phyloP scores from a whole-genome alignment of 2,888 invertebrate species.

The Polymixis flavicincta region DNA sequence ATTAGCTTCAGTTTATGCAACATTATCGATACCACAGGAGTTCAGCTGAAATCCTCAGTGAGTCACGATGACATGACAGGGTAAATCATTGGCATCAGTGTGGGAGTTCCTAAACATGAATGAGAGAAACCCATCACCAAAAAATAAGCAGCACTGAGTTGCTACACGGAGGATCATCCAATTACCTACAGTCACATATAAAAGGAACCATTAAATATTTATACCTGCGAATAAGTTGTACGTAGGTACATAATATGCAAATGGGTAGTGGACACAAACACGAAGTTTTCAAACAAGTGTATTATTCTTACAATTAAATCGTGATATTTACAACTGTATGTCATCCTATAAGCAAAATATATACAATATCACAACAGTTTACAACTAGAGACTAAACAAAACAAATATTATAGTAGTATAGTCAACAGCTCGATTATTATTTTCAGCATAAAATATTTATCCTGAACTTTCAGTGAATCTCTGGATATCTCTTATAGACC shows the following conservation, averaged over 20 bases:
- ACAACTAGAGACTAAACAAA: slow-evolving; percentile 40
- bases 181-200: slow-evolving; percentile 56
- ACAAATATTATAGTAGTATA: slow-evolving; percentile 9
- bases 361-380: slow-evolving; percentile 51
- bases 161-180: slow-evolving; percentile 58
- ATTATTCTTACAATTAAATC: slow-evolving; percentile 67
- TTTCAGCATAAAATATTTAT: slow-evolving; percentile 4
- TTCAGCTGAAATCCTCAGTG: not conserved
- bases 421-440: not conserved
- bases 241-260: slow-evolving; percentile 54
- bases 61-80: not conserved
- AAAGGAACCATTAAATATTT: slow-evolving; percentile 73
- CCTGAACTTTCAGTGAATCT: not conserved
- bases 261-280: slow-evolving; percentile 60
- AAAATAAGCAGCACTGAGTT: slow-evolving; percentile 15
- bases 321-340: slow-evolving; percentile 52
- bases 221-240: slow-evolving; percentile 59
- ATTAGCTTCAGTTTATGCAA: not conserved
- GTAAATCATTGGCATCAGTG: not conserved
- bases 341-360: slow-evolving; percentile 21
- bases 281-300: slow-evolving; percentile 66
- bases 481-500: not conserved
- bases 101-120: not conserved
- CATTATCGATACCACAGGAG: not conserved
- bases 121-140: not conserved